Evolutionary conservation across 2,888 invertebrate genomes (phyloP).

Genomic region (Agrotis ipsilon): DNA sequence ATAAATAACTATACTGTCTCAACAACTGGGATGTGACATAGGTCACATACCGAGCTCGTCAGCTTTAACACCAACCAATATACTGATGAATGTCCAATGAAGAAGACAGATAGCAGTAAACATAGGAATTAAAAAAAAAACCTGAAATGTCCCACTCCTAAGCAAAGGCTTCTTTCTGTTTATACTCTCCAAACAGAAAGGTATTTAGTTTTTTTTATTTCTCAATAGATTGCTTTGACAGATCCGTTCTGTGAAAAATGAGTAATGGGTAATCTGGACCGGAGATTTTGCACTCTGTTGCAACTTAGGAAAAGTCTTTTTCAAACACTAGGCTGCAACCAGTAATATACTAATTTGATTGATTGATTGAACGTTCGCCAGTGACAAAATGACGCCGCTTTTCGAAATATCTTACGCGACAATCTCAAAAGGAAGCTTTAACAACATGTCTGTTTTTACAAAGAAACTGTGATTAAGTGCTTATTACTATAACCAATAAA

Average conservation of each 20-base stretch:
- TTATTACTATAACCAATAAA: constrained; percentile 14
- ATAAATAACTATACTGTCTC: too few relatives aligned
- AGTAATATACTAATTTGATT: constrained; percentile 8
- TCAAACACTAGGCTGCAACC: neutral
- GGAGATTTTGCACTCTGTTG: neutral
- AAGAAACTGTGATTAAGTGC: constrained; percentile 7
- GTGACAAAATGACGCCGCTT: neutral
- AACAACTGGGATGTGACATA: too few relatives aligned
- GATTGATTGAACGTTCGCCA: neutral
- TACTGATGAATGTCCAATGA: too few relatives aligned
- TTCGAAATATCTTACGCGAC: neutral
- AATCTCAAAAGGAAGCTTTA: neutral
- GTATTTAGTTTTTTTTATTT: neutral
- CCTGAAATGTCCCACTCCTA: too few relatives aligned
- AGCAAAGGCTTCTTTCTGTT: too few relatives aligned
- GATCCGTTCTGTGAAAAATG: neutral
- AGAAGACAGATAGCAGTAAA: too few relatives aligned
- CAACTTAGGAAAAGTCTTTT: neutral
- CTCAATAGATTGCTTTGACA: neutral
- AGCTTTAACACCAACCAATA: too few relatives aligned
- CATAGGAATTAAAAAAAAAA: too few relatives aligned
- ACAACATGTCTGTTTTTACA: neutral
- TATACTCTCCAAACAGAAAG: too few relatives aligned
- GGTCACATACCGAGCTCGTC: too few relatives aligned
- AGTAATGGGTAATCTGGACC: neutral